Evolutionary conservation across 2,888 invertebrate species (phyloP).

Genomic region (Baronia brevicornis): DNA sequence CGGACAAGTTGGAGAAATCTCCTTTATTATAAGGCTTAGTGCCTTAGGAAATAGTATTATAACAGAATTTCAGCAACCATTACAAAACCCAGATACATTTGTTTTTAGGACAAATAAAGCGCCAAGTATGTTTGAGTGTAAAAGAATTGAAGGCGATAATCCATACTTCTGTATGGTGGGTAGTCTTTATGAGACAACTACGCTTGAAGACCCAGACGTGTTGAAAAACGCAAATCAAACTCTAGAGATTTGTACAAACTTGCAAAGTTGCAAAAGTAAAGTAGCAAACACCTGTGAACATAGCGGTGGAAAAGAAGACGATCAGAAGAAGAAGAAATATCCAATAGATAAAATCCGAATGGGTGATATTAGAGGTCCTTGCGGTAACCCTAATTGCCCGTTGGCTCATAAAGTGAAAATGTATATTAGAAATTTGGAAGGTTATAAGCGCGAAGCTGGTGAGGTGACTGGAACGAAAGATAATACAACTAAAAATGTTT

Average conservation of each 20-base stretch:
- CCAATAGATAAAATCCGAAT: constrained; percentile 56
- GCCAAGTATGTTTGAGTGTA: constrained; percentile 61
- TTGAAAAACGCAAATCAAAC: constrained; percentile 36
- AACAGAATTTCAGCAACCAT: constrained; percentile 61
- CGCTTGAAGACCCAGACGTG: constrained; percentile 57
- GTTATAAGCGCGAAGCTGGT: constrained; percentile 45
- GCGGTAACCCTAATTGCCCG: constrained; percentile 59
- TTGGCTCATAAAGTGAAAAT: constrained; percentile 59
- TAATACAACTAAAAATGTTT: constrained; percentile 38
- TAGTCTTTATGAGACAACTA: constrained; percentile 57
- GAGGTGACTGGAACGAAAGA: constrained; percentile 30
- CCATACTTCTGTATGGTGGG: constrained; percentile 64
- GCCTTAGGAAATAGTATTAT: constrained; percentile 65
- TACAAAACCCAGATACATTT: constrained; percentile 53
- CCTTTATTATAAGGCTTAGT: constrained; percentile 63
- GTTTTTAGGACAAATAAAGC: constrained; percentile 62
- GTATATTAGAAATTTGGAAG: constrained; percentile 54
- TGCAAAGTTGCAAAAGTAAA: constrained; percentile 41
- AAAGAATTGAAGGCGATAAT: constrained; percentile 54
- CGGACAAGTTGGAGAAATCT: constrained; percentile 53
- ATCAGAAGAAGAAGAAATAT: constrained; percentile 37
- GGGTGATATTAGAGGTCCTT: constrained; percentile 66
- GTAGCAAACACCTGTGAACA: constrained; percentile 33
- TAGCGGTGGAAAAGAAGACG: constrained; percentile 17
- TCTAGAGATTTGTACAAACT: constrained; percentile 59